Evolutionary conservation across 2,797 vertebrate species (phyloP), one percentile per base, ranked within the genome.

Genomic region (Falco biarmicus): DNA sequence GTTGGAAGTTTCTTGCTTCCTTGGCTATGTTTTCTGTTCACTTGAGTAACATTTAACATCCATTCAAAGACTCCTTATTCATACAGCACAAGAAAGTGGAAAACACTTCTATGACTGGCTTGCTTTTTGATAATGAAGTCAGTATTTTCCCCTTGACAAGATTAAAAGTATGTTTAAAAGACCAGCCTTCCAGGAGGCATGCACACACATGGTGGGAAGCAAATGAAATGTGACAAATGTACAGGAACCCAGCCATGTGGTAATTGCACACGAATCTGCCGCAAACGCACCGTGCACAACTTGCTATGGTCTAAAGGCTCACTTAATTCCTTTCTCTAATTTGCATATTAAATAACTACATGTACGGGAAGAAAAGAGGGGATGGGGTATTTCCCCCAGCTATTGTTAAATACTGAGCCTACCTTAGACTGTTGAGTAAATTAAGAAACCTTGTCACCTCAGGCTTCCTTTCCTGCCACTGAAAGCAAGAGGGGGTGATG

Each of bases 191-290:
- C 61, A 91, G 57, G 83, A 91, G 61, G n/a, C 39, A 75, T 13
- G 34, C 51, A 59, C 32, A 34, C 11, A 60, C 41, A 57, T 29
- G 1, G 15, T 73, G 64, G 53, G 81, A 87, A 81, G 61, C 71
- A 92, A 92, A 92, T 76, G 76, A 95, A 96, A 94, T 41, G 77
- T 95, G 92, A 82, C 87, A 92, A 93, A 95, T 32, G 20, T 73
- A 34, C 63, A 88, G 89, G 43, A 96, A 68, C 31, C 31, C 60
- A 92, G 29, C 64, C 76, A 64, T 48, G 91, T 71, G 79, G 41
- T 29, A 85, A 80, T 15, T 71, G 87, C 68, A 81, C 71, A 87
- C 32, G 56, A 92, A 91, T 87, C 64, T 4, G 2, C 50, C 4
- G 5, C 60, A 93, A 95, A 92, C 4, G 7, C 87, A 90, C 53